These are phyloP conservation scores for Drosophila flavopinicola DNA, from an alignment of 2,888 invertebrate species.

Conservation along the genomic window DNA sequence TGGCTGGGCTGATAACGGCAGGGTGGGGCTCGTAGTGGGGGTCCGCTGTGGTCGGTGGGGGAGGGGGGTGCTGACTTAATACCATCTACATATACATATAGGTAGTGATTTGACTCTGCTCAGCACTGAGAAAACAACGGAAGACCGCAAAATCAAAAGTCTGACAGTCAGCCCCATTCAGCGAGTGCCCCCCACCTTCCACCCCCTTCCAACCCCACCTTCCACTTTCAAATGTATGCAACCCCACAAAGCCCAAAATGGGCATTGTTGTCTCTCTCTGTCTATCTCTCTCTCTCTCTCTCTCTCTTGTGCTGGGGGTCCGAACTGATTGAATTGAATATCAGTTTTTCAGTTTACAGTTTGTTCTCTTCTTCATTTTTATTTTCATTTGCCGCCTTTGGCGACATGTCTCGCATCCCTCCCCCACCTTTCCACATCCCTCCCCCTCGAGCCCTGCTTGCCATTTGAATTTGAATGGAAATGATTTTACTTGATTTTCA, in stretches of 20 bases:
- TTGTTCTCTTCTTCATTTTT: background rate
- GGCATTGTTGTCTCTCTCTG: constrained; percentile 50
- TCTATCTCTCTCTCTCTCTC: background rate
- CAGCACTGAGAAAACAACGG: constrained; percentile 21
- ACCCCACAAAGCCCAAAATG: constrained; percentile 16
- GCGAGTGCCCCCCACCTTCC: background rate
- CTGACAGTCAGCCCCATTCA: constrained; percentile 56
- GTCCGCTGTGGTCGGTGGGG: no score
- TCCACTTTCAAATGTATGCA: no score
- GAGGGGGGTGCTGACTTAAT: constrained; percentile 22
- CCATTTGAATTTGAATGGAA: constrained; percentile 76
- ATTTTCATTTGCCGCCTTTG: constrained; percentile 8
- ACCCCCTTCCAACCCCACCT: background rate
- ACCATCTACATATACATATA: constrained; percentile 31
- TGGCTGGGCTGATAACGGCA: constrained; percentile 4
- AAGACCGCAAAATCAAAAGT: constrained; percentile 60
- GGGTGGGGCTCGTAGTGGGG: background rate
- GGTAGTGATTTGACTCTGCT: constrained; percentile 26
- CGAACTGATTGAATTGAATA: constrained; percentile 77
- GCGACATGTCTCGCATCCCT: constrained; percentile 20
- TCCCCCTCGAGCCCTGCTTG: constrained; percentile 38
- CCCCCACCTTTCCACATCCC: background rate
- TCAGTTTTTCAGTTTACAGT: constrained; percentile 56
- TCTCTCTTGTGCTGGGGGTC: constrained; percentile 11
- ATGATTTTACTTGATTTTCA: constrained; percentile 78